Evolutionary conservation across 2,113 vertebrate genomes (phyloP), one percentile per base, ranked within the genome.

Genomic region (Micromys minutus): DNA sequence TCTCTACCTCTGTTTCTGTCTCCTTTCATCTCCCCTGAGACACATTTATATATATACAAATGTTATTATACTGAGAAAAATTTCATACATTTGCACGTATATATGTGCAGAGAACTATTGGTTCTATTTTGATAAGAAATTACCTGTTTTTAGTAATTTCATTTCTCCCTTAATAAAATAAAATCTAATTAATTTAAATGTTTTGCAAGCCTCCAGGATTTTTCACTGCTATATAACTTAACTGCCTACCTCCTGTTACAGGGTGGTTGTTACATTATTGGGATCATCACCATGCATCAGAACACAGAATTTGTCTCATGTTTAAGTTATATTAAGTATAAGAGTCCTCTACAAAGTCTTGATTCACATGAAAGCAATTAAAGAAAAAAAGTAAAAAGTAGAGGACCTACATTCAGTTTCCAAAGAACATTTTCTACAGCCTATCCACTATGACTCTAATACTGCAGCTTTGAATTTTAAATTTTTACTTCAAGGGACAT

Each of bases 161-260:
- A 22, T 65, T 74, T 74, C 22, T 47, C 29, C 55, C 45, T 90
- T 59, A 77, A 42, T 61, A 81, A 63, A 89, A 90, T 84, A 88
- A 94, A 94, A 26, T 3, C 19, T 76, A 90, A 83, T 57, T 86
- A 50, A 87, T 55, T 63, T 63, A 61, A 95, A 84, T 15, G 13
- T 79, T 59, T 88, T 90, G 17, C 63, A 83, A 8, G 22, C 26
- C 79, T 75, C 34, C 39, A 59, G 10, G 12, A 52, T 81, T 88
- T 4, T 8, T 79, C 17, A 79, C 29, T 91, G 26, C 11, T 84
- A 52, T 5, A 36, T 52, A 52, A 47, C 47, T 79, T 79, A 79
- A 1, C 21, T 24, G 1, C 55, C 22, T 2, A 26, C 67, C 4
- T 9, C 31, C 36, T 24, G 74, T 45, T n/a, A 45, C 10, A 67